Percentiles rank a stretch among this genome's conserved stretches.
These are phyloP conservation scores for Macaria liturata DNA, from an alignment of 2,888 invertebrate genomes.

Conservation along the genomic window DNA sequence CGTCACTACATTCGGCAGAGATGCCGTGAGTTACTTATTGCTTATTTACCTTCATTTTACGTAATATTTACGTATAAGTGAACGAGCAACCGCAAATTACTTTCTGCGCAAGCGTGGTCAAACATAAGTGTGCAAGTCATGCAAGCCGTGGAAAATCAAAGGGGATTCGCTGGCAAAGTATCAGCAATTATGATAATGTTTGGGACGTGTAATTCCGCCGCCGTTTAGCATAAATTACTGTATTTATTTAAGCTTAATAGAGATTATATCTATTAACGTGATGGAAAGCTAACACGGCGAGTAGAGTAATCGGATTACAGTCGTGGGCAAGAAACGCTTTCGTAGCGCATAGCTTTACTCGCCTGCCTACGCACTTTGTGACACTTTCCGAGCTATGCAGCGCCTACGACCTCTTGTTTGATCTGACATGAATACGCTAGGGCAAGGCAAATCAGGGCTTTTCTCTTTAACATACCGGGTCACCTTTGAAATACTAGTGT, in stretches of 20 bases:
- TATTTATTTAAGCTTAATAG: constrained; percentile 42
- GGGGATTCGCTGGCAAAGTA: constrained; percentile 24
- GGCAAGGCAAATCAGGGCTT: constrained; percentile 56
- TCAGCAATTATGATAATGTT: constrained; percentile 38
- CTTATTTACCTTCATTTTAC: constrained; percentile 21
- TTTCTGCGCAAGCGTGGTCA: constrained; percentile 6
- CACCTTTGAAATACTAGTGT: constrained; percentile 37
- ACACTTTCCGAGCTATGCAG: constrained; percentile 69
- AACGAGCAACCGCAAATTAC: constrained; percentile 10
- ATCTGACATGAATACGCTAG: constrained; percentile 61
- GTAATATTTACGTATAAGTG: constrained; percentile 20
- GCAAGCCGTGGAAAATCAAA: constrained; percentile 18
- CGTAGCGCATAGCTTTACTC: constrained; percentile 46
- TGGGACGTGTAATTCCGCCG: constrained; percentile 37
- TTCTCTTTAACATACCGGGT: constrained; percentile 45
- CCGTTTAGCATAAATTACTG: constrained; percentile 43
- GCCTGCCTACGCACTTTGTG: constrained; percentile 67
- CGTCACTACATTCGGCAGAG: constrained; percentile 59
- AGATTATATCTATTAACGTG: constrained; percentile 46
- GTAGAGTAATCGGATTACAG: constrained; percentile 68
- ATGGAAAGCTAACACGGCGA: constrained; percentile 36
- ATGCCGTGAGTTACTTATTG: constrained; percentile 57
- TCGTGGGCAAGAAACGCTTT: constrained; percentile 45
- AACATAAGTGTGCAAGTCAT: constrained; percentile 25
- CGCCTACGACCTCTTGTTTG: constrained; percentile 67